Conservation (phyloP, 2,113 vertebrate species). For the Hirundichthys speculiger region DNA sequence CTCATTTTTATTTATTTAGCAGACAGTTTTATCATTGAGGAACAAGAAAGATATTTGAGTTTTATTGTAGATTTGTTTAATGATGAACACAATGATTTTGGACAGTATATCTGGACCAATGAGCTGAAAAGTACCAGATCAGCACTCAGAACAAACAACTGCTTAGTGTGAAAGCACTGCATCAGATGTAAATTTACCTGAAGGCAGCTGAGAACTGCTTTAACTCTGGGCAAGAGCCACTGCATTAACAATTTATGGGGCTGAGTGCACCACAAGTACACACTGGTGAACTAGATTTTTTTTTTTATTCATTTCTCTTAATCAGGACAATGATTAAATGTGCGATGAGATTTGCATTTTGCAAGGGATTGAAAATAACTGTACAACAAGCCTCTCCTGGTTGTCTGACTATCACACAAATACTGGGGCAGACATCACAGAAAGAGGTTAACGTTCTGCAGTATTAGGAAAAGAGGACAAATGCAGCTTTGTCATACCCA, state of each 20-base stretch:
- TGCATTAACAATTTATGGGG: constrained; percentile 42
- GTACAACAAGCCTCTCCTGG: no score
- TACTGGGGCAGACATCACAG: no score
- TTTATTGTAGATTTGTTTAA: constrained; percentile 18
- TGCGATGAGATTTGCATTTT: no score
- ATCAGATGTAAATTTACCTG: constrained; percentile 30
- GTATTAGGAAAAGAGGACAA: neutral
- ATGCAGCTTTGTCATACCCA: constrained; percentile 80
- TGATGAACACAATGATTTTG: constrained; percentile 22
- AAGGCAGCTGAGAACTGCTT: constrained; percentile 28
- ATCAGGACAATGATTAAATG: no score
- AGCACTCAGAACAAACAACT: constrained; percentile 17
- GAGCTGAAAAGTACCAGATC: constrained; percentile 28
- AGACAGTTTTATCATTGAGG: neutral
- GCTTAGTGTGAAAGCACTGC: constrained; percentile 36
- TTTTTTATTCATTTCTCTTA: neutral
- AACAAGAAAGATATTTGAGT: neutral
- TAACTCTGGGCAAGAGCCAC: neutral
- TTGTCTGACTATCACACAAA: no score
- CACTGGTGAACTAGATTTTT: neutral
- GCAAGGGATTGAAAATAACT: no score
- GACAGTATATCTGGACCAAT: constrained; percentile 24
- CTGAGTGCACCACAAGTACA: neutral
- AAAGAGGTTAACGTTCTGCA: no score
- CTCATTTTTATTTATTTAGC: neutral